Conservation (phyloP, 2,797 vertebrate species). For the Margarornis squamiger region DNA sequence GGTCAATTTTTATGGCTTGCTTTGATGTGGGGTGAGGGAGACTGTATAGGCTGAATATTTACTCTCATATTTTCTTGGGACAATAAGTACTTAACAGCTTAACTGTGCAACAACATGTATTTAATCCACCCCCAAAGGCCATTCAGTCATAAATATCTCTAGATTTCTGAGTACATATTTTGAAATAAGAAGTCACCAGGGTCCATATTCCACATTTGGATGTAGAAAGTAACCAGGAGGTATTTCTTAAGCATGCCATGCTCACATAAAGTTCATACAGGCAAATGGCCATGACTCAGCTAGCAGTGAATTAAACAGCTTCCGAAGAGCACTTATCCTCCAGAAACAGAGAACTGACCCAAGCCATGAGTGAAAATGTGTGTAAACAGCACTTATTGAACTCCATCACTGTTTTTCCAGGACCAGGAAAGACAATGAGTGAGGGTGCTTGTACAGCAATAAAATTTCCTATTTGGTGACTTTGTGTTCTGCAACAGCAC, state of each 20-base stretch:
- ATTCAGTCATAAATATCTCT: background rate
- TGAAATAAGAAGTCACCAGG: background rate
- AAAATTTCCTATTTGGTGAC: background rate
- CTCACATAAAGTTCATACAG: background rate
- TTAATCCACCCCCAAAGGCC: background rate
- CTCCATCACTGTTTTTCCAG: background rate
- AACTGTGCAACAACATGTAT: background rate
- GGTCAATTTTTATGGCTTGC: background rate
- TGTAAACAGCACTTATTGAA: background rate
- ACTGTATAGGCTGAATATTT: background rate
- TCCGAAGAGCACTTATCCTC: background rate
- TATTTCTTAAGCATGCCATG: rapidly evolving
- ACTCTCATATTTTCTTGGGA: background rate
- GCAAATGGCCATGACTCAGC: background rate
- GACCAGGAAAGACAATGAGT: background rate
- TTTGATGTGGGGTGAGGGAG: background rate
- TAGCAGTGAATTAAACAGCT: background rate
- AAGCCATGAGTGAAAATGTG: background rate
- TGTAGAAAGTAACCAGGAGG: background rate
- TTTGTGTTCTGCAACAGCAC: background rate
- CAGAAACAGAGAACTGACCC: background rate
- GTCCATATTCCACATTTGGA: background rate
- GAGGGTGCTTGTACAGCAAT: background rate
- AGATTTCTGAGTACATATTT: background rate
- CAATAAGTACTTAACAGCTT: background rate